phyloP scores from a whole-genome alignment of 2,113 vertebrate species.

The Hydropotes inermis region DNA sequence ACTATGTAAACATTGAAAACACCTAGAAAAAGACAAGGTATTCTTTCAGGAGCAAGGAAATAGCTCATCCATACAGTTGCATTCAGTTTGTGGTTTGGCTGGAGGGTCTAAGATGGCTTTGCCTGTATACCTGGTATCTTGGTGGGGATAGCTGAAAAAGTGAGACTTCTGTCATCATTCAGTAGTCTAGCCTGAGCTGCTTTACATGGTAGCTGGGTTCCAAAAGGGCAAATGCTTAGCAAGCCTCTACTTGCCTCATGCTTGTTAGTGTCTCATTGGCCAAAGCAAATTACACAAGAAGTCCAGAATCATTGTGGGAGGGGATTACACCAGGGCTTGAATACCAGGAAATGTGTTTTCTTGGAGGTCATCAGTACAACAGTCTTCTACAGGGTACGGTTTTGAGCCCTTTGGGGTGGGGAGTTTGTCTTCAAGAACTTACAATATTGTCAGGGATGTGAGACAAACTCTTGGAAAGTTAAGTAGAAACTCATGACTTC shows the following conservation, averaged over 20 bases:
- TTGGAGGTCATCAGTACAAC: background rate
- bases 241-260: background rate
- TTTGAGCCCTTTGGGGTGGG: background rate
- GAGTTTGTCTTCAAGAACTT: background rate
- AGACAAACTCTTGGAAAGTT: background rate
- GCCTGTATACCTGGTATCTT: background rate
- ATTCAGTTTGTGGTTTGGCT: background rate
- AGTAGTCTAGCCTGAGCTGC: background rate
- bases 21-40: background rate
- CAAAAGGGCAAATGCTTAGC: background rate
- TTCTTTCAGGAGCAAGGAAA: background rate
- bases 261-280: background rate
- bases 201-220: background rate
- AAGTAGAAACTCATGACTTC: background rate
- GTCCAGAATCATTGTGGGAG: background rate
- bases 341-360: background rate
- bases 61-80: background rate
- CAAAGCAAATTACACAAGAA: background rate
- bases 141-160: background rate
- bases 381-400: background rate
- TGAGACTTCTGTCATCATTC: background rate
- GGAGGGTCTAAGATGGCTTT: background rate
- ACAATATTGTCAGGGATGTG: background rate
- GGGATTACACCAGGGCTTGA: background rate
- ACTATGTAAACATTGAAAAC: background rate